Evolutionary conservation across 2,888 invertebrate species (phyloP).

Genomic region (Netelia fuscicornis): DNA sequence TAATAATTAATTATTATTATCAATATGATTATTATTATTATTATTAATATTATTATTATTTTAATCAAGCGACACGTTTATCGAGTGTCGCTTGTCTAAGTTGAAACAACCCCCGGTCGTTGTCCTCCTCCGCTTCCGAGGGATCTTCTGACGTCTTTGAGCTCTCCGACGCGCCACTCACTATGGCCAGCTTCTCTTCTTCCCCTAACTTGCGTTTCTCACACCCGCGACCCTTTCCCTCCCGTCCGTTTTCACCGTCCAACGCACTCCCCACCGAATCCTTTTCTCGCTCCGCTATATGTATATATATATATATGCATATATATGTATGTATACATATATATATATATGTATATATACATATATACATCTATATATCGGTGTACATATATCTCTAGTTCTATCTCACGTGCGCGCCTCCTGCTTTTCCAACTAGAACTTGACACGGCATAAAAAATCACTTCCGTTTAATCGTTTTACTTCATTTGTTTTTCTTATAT

Average conservation of each 20-base stretch:
- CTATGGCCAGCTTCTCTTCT: conserved; percentile 67
- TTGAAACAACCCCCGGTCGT: conserved; percentile 65
- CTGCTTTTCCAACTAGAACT: conserved; percentile 39
- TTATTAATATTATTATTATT: background rate
- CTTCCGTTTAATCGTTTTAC: background rate
- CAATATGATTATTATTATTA: background rate
- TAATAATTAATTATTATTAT: no score
- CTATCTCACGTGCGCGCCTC: conserved; percentile 25
- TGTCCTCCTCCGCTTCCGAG: conserved; percentile 69
- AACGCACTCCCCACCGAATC: conserved; percentile 63
- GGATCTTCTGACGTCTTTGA: conserved; percentile 66
- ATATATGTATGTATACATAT: background rate
- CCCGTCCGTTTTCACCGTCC: conserved; percentile 36
- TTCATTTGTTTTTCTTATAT: background rate
- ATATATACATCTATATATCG: background rate
- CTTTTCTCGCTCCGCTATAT: conserved; percentile 61
- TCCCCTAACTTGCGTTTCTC: conserved; percentile 68
- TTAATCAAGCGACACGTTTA: conserved; percentile 9
- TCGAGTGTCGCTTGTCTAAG: conserved; percentile 24
- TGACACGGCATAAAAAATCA: conserved; percentile 26
- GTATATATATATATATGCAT: background rate
- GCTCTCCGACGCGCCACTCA: conserved; percentile 62
- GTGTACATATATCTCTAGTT: background rate
- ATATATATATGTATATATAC: background rate
- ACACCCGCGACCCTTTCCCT: conserved; percentile 61